These are phyloP conservation scores for Rostratula benghalensis DNA, from an alignment of 2,113 vertebrate genomes.

Conservation along the genomic window DNA sequence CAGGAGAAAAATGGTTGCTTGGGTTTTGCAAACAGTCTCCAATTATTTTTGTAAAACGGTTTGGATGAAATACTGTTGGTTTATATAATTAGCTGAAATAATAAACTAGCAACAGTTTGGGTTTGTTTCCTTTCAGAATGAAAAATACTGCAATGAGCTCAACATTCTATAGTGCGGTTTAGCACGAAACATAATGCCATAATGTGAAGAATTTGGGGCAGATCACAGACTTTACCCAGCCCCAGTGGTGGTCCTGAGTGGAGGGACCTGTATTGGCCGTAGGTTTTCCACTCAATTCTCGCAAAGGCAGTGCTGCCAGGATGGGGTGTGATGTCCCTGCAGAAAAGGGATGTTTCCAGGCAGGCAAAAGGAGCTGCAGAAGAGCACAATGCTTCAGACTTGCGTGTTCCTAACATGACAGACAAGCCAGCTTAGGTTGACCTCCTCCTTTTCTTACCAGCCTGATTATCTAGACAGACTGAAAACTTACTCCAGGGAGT, in stretches of 20 bases:
- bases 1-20: conserved; percentile 49
- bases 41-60: conserved; percentile 49
- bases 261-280: neutral
- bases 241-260: neutral
- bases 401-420: neutral
- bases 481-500: neutral
- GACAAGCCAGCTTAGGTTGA: neutral
- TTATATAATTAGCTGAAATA: conserved; percentile 59
- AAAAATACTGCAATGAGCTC: neutral
- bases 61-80: conserved; percentile 41
- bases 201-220: neutral
- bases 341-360: neutral
- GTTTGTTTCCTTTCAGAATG: conserved; percentile 33
- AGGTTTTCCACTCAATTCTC: neutral
- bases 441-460: neutral
- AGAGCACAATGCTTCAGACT: neutral
- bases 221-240: neutral
- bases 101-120: neutral
- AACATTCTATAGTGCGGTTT: neutral
- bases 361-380: neutral
- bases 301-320: neutral
- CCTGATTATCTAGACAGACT: neutral
- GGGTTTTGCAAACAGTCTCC: conserved; percentile 29
- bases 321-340: neutral
- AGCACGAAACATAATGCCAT: neutral